phyloP scores from a whole-genome alignment of 1,140 invertebrate genomes.

The Rhynchophorus ferrugineus region DNA sequence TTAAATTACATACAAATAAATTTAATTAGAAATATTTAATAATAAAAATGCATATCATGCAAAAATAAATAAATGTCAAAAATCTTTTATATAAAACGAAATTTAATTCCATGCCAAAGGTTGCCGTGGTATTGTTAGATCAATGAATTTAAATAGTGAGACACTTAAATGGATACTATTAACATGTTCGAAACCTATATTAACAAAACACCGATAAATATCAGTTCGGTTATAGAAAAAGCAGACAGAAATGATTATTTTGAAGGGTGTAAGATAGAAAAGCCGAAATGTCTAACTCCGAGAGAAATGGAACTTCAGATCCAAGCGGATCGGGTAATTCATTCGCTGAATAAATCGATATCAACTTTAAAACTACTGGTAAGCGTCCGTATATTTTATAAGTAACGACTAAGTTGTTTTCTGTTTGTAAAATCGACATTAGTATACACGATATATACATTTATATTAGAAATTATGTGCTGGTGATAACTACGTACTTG shows the following conservation, averaged over 20 bases:
- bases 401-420: background rate
- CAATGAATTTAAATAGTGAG: no score
- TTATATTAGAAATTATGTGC: no score
- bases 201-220: slow-evolving; percentile 9
- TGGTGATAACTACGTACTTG: no score
- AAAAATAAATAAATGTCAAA: no score
- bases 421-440: background rate
- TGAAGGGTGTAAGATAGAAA: slow-evolving; percentile 12
- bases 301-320: slow-evolving; percentile 26
- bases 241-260: slow-evolving; percentile 14
- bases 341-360: slow-evolving; percentile 21
- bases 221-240: slow-evolving; percentile 19
- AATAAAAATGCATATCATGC: no score
- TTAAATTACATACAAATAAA: no score
- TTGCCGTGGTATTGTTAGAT: no score
- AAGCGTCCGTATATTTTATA: slow-evolving; percentile 11
- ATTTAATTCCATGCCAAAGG: no score
- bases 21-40: no score
- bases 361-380: slow-evolving; percentile 23
- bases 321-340: slow-evolving; percentile 25
- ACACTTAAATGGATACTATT: no score
- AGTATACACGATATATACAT: background rate
- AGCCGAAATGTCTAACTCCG: slow-evolving; percentile 11
- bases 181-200: background rate
- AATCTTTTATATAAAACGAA: no score